A percentile compares a stretch with the other conserved stretches of the same genome.
Conservation (phyloP, 2,113 vertebrate species). For the Clinocottus analis region DNA sequence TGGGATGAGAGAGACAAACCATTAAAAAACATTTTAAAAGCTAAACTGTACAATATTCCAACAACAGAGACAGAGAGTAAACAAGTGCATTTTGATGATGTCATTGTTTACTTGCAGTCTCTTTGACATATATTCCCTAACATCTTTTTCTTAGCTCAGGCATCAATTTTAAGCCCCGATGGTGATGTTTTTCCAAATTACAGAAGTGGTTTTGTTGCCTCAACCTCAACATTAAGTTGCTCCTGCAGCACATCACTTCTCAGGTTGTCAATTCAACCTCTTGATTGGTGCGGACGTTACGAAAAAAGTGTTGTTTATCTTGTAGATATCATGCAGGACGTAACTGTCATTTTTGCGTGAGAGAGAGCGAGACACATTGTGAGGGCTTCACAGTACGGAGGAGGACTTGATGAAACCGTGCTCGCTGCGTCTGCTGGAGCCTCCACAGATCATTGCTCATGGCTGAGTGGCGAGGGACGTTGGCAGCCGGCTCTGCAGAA, state of each 20-base stretch:
- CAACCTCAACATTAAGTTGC: too few species aligned
- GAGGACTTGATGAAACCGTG: background rate
- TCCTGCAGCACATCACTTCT: too few species aligned
- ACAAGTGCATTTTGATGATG: background rate
- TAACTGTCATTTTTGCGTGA: constrained; percentile 3
- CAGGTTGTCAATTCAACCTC: too few species aligned
- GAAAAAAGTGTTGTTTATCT: background rate
- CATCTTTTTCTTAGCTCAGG: too few species aligned
- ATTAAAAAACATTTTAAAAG: too few species aligned
- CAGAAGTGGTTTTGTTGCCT: too few species aligned
- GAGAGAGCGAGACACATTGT: constrained; percentile 18
- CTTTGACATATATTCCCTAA: too few species aligned
- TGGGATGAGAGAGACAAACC: too few species aligned
- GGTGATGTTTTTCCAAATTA: too few species aligned
- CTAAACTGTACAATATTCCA: background rate
- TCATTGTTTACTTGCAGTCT: background rate
- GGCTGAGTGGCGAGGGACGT: constrained; percentile 35
- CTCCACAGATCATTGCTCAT: constrained; percentile 31
- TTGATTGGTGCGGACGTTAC: background rate
- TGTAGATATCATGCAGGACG: background rate
- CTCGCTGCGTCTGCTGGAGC: constrained; percentile 6
- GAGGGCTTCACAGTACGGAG: background rate
- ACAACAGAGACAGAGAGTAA: background rate
- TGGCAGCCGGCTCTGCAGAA: constrained; percentile 24
- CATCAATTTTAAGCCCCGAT: too few species aligned